phyloP scores from a whole-genome alignment of 2,888 invertebrate genomes.

The Theodoxus fluviatilis region DNA sequence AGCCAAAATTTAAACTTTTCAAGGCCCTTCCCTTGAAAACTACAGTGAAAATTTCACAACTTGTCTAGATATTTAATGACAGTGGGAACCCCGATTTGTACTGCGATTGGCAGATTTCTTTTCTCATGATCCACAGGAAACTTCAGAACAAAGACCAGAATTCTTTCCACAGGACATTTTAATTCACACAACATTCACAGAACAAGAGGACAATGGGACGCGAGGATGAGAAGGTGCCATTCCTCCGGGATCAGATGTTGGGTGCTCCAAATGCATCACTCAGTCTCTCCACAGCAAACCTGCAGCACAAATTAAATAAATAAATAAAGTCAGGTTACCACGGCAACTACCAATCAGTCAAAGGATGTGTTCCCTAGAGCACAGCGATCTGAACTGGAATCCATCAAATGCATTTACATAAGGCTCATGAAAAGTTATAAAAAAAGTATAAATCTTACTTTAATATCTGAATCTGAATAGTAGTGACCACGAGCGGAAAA shows the following conservation, averaged over 20 bases:
- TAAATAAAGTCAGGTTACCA: neutral
- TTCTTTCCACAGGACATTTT: too few relatives aligned
- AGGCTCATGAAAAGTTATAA: neutral
- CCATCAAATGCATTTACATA: neutral
- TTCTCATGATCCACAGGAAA: too few relatives aligned
- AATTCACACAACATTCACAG: neutral
- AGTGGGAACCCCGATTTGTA: too few relatives aligned
- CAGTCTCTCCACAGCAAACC: conserved; percentile 96
- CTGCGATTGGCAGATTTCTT: too few relatives aligned
- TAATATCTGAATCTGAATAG: too few relatives aligned
- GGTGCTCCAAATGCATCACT: conserved; percentile 98
- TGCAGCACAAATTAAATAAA: conserved; percentile 48
- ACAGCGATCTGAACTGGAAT: neutral
- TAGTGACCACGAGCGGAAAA: too few relatives aligned
- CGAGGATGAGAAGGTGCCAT: neutral
- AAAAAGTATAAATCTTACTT: too few relatives aligned
- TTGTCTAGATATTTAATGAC: too few relatives aligned
- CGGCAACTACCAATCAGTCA: neutral
- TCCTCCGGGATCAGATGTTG: conserved; percentile 37
- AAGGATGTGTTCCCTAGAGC: neutral
- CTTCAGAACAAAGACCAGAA: too few relatives aligned
- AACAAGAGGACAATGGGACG: neutral
- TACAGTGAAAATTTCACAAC: too few relatives aligned
- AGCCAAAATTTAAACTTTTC: too few relatives aligned
- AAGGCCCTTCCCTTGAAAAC: too few relatives aligned